Evolutionary conservation across 2,888 invertebrate species (phyloP), one percentile per base, ranked within the genome.

Genomic region (Amiota communis): DNA sequence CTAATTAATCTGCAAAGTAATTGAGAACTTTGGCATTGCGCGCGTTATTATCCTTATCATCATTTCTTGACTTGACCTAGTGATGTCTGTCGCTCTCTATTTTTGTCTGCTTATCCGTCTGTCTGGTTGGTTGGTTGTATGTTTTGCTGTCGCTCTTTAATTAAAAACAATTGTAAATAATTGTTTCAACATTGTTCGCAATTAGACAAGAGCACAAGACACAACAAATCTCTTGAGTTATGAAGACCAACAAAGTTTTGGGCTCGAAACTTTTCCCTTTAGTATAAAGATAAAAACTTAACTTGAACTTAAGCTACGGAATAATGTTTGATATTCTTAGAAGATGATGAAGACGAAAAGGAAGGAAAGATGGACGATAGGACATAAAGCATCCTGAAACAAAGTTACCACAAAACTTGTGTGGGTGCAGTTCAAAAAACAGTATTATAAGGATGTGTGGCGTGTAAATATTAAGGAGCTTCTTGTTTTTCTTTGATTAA

Each of bases 81-180:
- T 78, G 78, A 74, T 74, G 59, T 59, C 17, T 59, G 59, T 20
- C 12, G n/a, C 59, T 15, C 59, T 59, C 23, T 15, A 8, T 11
- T 8, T 59, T 11, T 76, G 49, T 65, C 20, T 48, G 59, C 67
- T 51, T 64, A 46, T n/a, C 17, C n/a, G 11, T 47, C 23, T 59
- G 59, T 59, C 59, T 36, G n/a, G 47, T 17, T 67, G 56, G 59
- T 72, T 68, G 11, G 48, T 71, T 48, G 71, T 64, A 51, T 74
- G 69, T 65, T 73, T 68, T 72, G 65, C 1, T 49, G 71, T 53
- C 65, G 57, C 67, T 76, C 23, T 69, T 75, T 75, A 77, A 81
- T 82, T 81, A 75, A 79, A 82, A 82, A 81, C 85, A 85, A 85
- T 79, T 83, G 83, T 85, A 80, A 83, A 85, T 83, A 83, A 83